These are phyloP conservation scores for Ptychadena robeensis DNA, from an alignment of 2,797 vertebrate species.

Conservation along the genomic window DNA sequence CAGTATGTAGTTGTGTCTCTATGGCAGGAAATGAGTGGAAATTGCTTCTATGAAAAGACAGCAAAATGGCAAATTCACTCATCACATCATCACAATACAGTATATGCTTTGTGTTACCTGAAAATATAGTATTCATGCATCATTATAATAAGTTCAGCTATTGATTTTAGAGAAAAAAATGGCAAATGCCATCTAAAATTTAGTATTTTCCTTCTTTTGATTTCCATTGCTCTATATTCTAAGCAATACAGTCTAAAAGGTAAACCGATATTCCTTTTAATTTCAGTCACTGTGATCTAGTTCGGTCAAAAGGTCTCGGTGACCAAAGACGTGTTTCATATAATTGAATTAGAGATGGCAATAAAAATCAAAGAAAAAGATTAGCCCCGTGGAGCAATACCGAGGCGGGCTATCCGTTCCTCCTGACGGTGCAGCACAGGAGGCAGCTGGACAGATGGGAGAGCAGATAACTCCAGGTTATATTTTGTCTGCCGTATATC, in stretches of 20 bases:
- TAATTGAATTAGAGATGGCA: conserved; percentile 1
- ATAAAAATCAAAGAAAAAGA: conserved; percentile 22
- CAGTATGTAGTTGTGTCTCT: too few relatives aligned
- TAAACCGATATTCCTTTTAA: background rate
- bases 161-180: too few relatives aligned
- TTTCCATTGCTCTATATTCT: background rate
- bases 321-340: background rate
- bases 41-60: too few relatives aligned
- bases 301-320: conserved; percentile 7
- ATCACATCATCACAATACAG: too few relatives aligned
- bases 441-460: background rate
- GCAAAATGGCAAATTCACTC: too few relatives aligned
- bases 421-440: background rate
- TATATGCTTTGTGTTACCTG: too few relatives aligned
- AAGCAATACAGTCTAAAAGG: background rate
- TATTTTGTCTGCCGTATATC: conserved; percentile 18
- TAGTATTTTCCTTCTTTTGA: too few relatives aligned
- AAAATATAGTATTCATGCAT: too few relatives aligned
- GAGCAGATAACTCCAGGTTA: conserved; percentile 7
- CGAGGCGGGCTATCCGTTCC: background rate
- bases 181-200: too few relatives aligned
- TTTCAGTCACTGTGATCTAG: background rate
- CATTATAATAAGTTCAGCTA: too few relatives aligned
- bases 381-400: background rate
- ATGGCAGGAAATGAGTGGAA: too few relatives aligned